phyloP scores from a whole-genome alignment of 2,113 vertebrate genomes.

The Myotis davidii region DNA sequence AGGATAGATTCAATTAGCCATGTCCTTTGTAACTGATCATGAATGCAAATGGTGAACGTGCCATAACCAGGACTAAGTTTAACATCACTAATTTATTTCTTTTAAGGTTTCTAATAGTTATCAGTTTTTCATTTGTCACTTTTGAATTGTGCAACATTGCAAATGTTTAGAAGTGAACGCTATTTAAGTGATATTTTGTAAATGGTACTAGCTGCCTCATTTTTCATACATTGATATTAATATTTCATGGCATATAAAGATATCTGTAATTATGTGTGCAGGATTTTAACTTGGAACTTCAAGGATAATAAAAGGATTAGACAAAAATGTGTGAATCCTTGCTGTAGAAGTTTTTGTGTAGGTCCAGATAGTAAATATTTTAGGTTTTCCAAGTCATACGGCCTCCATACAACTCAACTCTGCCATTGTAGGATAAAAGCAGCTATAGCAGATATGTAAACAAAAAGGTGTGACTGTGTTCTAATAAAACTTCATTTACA shows the following conservation, averaged over 20 bases:
- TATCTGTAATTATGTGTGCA: neutral
- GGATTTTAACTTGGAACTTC: neutral
- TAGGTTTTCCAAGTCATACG: neutral
- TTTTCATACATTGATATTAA: neutral
- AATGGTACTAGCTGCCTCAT: neutral
- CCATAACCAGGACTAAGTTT: neutral
- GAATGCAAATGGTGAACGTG: neutral
- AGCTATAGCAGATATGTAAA: neutral
- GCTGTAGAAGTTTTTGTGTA: neutral
- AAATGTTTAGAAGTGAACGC: conserved; percentile 18
- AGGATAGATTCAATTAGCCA: neutral
- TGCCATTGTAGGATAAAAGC: neutral
- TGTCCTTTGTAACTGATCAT: neutral
- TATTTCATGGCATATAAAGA: neutral
- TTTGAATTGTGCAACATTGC: neutral
- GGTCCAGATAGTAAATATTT: neutral
- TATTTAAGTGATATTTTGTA: neutral
- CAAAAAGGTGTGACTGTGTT: neutral
- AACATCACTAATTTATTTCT: neutral
- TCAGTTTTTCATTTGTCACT: conserved; percentile 4
- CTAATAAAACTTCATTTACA: neutral
- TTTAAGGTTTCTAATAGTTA: neutral
- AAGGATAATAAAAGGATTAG: neutral
- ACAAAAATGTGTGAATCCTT: neutral
- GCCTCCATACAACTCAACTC: neutral